Conservation (phyloP, 1,140 invertebrate species). For the Ylistrum balloti region DNA sequence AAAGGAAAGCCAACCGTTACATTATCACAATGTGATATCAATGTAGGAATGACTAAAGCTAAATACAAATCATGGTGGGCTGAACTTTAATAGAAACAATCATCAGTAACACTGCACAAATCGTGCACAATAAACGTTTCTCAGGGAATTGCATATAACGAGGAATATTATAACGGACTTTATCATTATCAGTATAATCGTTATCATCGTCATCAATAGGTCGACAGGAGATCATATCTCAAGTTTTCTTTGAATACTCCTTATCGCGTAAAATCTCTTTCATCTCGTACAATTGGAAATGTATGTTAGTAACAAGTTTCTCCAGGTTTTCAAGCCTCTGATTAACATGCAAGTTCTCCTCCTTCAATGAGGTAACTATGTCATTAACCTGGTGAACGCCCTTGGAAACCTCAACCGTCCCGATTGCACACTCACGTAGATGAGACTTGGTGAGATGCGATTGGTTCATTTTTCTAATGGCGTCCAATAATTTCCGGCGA, state of each 20-base stretch:
- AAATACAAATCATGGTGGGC: slow-evolving; percentile 36
- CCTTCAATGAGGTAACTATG: slow-evolving; percentile 62
- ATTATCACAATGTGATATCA: too few species aligned
- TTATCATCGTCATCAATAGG: neutral
- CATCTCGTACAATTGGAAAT: slow-evolving; percentile 66
- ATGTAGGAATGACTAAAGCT: too few species aligned
- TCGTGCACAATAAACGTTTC: slow-evolving; percentile 15
- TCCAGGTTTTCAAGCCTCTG: slow-evolving; percentile 69
- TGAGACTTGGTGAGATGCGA: slow-evolving; percentile 70
- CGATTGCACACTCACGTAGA: slow-evolving; percentile 68
- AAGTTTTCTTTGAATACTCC: slow-evolving; percentile 6
- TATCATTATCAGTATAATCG: neutral
- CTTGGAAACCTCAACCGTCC: slow-evolving; percentile 72
- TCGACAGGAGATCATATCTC: neutral
- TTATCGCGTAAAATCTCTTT: slow-evolving; percentile 49
- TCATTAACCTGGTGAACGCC: slow-evolving; percentile 69
- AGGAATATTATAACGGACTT: slow-evolving; percentile 27
- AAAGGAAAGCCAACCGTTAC: too few species aligned
- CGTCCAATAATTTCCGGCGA: slow-evolving; percentile 69
- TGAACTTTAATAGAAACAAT: slow-evolving; percentile 40
- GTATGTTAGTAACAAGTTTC: slow-evolving; percentile 66
- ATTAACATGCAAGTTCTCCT: slow-evolving; percentile 65
- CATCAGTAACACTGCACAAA: slow-evolving; percentile 38
- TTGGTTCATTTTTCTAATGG: slow-evolving; percentile 71
- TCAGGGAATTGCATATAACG: slow-evolving; percentile 33